phyloP scores from a whole-genome alignment of 2,888 invertebrate genomes.

The Coelinius sp. region DNA sequence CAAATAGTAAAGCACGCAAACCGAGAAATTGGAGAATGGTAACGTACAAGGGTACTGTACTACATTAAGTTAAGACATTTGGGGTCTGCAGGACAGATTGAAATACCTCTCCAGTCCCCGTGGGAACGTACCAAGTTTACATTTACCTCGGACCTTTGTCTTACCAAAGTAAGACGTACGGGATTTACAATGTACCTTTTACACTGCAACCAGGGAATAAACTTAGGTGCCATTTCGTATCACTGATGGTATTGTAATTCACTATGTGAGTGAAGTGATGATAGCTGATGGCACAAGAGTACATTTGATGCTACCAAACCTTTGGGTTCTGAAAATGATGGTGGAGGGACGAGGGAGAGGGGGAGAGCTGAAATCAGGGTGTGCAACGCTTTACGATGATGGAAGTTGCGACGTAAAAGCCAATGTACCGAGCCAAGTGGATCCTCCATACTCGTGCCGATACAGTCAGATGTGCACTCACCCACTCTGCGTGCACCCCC shows the following conservation, averaged over 20 bases:
- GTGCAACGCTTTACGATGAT: slow-evolving; percentile 55
- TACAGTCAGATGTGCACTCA: slow-evolving; percentile 1
- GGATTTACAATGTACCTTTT: slow-evolving; percentile 3
- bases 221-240: not conserved
- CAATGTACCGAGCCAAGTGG: slow-evolving; percentile 53
- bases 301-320: slow-evolving; percentile 12
- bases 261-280: not conserved
- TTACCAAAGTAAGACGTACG: slow-evolving; percentile 14
- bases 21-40: not conserved
- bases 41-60: not conserved
- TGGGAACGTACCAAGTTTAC: slow-evolving; percentile 18
- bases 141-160: slow-evolving; percentile 17
- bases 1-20: not conserved
- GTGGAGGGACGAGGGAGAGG: not conserved
- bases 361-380: not conserved
- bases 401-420: slow-evolving; percentile 56
- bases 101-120: slow-evolving; percentile 11
- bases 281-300: slow-evolving; percentile 16
- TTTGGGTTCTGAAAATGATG: not conserved
- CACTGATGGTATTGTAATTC: slow-evolving; percentile 20
- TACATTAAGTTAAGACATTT: not conserved
- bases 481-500: not conserved
- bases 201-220: not conserved
- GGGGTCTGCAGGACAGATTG: slow-evolving; percentile 12
- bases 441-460: slow-evolving; percentile 6